These are phyloP conservation scores for Leucozona laternaria DNA, from an alignment of 2,888 invertebrate species.

Conservation along the genomic window DNA sequence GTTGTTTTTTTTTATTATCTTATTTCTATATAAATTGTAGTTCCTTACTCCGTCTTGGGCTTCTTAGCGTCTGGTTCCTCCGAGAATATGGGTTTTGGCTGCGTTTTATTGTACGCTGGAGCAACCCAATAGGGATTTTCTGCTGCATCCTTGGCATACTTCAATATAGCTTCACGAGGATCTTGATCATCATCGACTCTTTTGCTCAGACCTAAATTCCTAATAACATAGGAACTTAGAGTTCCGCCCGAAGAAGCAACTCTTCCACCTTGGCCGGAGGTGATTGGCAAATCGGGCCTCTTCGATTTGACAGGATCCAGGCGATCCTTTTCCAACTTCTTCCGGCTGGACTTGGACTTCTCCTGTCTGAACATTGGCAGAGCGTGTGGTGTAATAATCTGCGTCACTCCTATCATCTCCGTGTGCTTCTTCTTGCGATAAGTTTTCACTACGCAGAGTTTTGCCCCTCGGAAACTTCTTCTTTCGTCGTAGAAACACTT, in stretches of 20 bases:
- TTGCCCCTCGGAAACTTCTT: conserved; percentile 94
- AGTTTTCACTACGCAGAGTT: conserved; percentile 93
- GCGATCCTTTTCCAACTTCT: conserved; percentile 95
- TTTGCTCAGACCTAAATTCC: conserved; percentile 97
- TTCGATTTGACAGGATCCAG: conserved; percentile 93
- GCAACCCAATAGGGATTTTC: conserved; percentile 99
- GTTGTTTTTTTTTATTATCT: conserved; percentile 28
- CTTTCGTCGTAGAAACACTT: conserved; percentile 96
- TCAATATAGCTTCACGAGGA: conserved; percentile 96
- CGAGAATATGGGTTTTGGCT: conserved; percentile 93
- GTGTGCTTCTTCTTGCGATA: conserved; percentile 91
- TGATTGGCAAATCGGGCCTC: conserved; percentile 93
- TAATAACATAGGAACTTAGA: conserved; percentile 97
- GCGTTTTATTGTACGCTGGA: conserved; percentile 95
- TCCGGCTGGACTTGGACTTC: conserved; percentile 93
- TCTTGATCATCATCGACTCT: conserved; percentile 96
- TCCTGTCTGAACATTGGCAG: conserved; percentile 97
- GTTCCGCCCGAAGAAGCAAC: conserved; percentile 96
- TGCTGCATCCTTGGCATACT: conserved; percentile 96
- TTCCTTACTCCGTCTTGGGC: conserved; percentile 79
- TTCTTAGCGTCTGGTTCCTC: conserved; percentile 83
- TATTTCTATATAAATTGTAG: neutral
- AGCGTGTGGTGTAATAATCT: conserved; percentile 98
- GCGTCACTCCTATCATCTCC: conserved; percentile 94
- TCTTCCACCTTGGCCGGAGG: conserved; percentile 95